Evolutionary conservation across 2,888 invertebrate genomes (phyloP), one percentile per base, ranked within the genome.

Genomic region (Spatulosminthurus flaviceps): DNA sequence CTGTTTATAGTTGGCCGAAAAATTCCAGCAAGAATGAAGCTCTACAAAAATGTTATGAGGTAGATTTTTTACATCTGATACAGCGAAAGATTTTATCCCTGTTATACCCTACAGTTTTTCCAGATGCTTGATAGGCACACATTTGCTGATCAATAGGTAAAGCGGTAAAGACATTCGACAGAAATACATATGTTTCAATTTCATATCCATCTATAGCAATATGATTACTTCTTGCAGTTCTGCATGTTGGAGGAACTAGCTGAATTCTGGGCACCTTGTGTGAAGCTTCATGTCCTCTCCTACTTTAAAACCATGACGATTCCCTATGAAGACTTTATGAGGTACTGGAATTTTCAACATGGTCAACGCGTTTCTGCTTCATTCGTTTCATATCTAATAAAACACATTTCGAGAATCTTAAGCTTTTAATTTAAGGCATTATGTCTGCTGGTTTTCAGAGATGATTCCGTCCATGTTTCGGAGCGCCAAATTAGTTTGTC

Each of bases 21-120:
- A 34, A 77, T 77, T 70, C 77, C 1, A 22, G 19, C 16, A 72
- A 77, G 26, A 61, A 51, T 61, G 28, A 69, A 26, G 51, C 22
- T 1, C 26, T 77, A 0, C 41, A 69, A 19, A 21, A 41, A 24
- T 21, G 34, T 16, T 66, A 75, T 22, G 4, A 43, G 2, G 71
- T n/a, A 69, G 29, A 29, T 51, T 2, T 2, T 21, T 42, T 21
- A 41, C 13, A 13, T 71, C 28, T 34, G 34, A 7, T 34, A 9
- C 34, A 16, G 5, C 16, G 16, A 16, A 19, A 16, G 16, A 51
- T 51, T 4, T 51, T n/a, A 41, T 41, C n/a, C n/a, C n/a, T n/a
- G n/a, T 41, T 41, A 41, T 13, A 13, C 41, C 13, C 7, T 41
- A 41, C 13, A 41, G 41, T 41, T 41, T 41, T 41, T 41, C 7